Conservation (phyloP, 1,140 invertebrate genomes). For the Drosophila pectinifera region DNA sequence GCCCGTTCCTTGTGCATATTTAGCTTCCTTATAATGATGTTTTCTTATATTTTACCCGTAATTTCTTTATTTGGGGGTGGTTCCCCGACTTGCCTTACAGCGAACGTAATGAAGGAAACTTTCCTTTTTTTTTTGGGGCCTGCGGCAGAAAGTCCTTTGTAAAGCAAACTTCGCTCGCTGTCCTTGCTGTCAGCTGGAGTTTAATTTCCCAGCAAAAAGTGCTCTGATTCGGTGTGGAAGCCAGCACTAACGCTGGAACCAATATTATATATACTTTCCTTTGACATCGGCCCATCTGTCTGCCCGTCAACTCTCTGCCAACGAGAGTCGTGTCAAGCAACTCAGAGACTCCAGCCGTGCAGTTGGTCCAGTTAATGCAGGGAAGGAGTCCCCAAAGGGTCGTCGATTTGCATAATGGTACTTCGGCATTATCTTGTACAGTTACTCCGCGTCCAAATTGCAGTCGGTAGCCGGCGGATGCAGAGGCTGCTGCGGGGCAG, state of each 20-base stretch:
- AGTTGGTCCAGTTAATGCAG: slow-evolving; percentile 23
- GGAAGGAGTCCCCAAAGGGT: slow-evolving; percentile 29
- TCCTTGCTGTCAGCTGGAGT: slow-evolving; percentile 19
- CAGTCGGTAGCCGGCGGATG: slow-evolving; percentile 35
- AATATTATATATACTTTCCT: slow-evolving; percentile 2
- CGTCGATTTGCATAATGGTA: slow-evolving; percentile 79
- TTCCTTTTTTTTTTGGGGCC: not conserved
- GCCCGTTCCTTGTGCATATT: not conserved
- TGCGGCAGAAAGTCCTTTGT: slow-evolving; percentile 44
- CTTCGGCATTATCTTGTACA: slow-evolving; percentile 63
- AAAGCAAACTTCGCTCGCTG: slow-evolving; percentile 17
- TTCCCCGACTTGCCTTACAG: not conserved
- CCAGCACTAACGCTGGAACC: not conserved
- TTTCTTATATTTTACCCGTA: slow-evolving; percentile 21
- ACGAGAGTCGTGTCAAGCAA: slow-evolving; percentile 9
- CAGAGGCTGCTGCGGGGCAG: slow-evolving; percentile 49
- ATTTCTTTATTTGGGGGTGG: slow-evolving; percentile 13
- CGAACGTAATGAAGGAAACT: slow-evolving; percentile 19
- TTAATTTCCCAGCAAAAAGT: slow-evolving; percentile 6
- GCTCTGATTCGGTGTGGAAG: slow-evolving; percentile 1
- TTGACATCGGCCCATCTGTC: slow-evolving; percentile 11
- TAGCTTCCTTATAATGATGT: slow-evolving; percentile 1
- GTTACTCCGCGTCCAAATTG: slow-evolving; percentile 56
- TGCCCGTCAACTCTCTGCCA: not conserved
- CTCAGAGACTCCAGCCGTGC: slow-evolving; percentile 17